A percentile compares a stretch with the other conserved stretches of the same genome.
These are phyloP conservation scores for Papilio gigon DNA, from an alignment of 2,888 invertebrate species.

Conservation along the genomic window DNA sequence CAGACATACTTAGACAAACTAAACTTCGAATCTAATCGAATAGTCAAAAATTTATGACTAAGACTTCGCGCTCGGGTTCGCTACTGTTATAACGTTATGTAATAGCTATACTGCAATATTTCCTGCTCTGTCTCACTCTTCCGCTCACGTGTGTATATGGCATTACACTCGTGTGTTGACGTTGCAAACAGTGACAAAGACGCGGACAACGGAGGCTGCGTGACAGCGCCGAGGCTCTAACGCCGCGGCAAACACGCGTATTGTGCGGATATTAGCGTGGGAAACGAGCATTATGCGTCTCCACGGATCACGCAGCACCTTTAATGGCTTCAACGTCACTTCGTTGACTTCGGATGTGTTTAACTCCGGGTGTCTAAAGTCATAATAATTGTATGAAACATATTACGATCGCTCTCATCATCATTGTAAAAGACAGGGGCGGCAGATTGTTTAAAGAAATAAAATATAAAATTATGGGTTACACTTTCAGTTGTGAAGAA, in stretches of 20 bases:
- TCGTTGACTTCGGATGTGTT: not conserved
- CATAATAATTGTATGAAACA: too few relatives aligned
- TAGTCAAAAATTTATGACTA: too few relatives aligned
- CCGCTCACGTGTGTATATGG: not conserved
- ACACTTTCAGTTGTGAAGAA: too few relatives aligned
- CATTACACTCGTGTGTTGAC: constrained; percentile 2
- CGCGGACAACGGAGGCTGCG: constrained; percentile 50
- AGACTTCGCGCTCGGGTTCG: too few relatives aligned
- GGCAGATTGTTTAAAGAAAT: too few relatives aligned
- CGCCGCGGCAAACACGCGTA: constrained; percentile 49
- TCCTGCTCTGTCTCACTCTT: not conserved
- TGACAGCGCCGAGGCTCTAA: constrained; percentile 57
- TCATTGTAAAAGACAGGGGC: too few relatives aligned
- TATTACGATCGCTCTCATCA: too few relatives aligned
- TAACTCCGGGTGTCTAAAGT: not conserved
- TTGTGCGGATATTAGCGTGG: constrained; percentile 58
- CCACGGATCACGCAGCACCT: constrained; percentile 4
- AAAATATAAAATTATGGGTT: too few relatives aligned
- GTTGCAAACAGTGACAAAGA: constrained; percentile 26
- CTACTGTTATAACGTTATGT: too few relatives aligned
- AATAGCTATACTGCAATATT: too few relatives aligned
- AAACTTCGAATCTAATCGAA: too few relatives aligned
- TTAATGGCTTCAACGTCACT: not conserved
- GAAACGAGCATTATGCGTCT: constrained; percentile 48
- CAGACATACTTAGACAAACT: too few relatives aligned